Percentiles rank a stretch among this genome's conserved stretches.
These are phyloP conservation scores for Bradypodion pumilum DNA, from an alignment of 2,797 vertebrate genomes.

Conservation along the genomic window DNA sequence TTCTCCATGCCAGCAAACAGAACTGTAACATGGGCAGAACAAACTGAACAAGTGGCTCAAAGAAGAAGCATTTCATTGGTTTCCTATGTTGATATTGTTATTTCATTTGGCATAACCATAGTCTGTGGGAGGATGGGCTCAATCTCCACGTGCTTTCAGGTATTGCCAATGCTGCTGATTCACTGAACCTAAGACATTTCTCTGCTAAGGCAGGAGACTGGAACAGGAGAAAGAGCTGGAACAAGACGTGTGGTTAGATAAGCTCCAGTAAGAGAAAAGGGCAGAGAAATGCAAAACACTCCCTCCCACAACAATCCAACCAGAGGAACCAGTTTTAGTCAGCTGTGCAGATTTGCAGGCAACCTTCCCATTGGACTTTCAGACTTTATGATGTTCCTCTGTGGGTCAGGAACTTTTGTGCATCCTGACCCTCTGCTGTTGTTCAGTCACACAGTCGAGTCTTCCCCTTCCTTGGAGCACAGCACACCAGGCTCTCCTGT, in stretches of 20 bases:
- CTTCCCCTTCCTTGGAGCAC: too few species aligned
- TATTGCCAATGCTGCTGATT: not conserved
- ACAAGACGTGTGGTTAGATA: not conserved
- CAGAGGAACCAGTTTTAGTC: constrained; percentile 14
- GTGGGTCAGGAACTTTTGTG: not conserved
- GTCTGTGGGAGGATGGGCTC: not conserved
- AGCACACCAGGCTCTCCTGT: too few species aligned
- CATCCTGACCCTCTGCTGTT: too few species aligned
- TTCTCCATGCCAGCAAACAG: too few species aligned
- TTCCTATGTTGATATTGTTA: not conserved
- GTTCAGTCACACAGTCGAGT: too few species aligned
- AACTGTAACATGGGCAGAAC: not conserved
- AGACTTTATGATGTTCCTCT: not conserved
- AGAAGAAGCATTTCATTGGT: too few species aligned
- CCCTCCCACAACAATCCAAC: not conserved
- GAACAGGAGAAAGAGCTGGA: not conserved
- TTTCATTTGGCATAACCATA: not conserved
- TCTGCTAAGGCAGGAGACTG: not conserved
- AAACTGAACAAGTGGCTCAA: not conserved
- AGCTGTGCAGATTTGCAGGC: not conserved
- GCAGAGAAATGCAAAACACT: not conserved
- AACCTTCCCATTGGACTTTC: not conserved
- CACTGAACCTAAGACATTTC: not conserved
- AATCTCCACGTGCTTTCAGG: not conserved
- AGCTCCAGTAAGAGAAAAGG: not conserved